Percentiles rank a stretch among this genome's conserved stretches.
Evolutionary conservation across 2,888 invertebrate species (phyloP).

Genomic region (Azorinus chamasolen): DNA sequence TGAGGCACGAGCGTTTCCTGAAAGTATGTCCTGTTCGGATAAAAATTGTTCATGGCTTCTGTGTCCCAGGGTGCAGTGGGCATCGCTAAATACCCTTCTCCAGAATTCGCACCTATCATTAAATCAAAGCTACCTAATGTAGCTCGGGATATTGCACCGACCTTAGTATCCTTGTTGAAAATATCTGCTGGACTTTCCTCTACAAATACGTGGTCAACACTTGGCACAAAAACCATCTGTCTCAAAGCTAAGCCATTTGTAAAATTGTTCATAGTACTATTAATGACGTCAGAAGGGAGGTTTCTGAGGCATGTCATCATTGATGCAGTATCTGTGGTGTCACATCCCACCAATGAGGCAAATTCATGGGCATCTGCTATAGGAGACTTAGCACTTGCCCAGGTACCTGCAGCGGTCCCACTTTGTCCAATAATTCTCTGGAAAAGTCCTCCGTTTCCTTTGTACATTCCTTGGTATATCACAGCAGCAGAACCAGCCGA

Average conservation of each 20-base stretch:
- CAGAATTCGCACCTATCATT: slow-evolving; percentile 95
- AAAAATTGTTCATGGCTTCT: slow-evolving; percentile 12
- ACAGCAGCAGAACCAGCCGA: slow-evolving; percentile 74
- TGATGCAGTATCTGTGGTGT: neutral
- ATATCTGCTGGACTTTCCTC: slow-evolving; percentile 87
- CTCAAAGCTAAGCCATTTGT: neutral
- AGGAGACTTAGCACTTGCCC: neutral
- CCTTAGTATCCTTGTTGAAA: no score
- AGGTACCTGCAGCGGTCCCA: slow-evolving; percentile 32
- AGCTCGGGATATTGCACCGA: slow-evolving; percentile 86
- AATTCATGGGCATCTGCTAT: neutral
- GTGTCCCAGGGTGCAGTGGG: neutral
- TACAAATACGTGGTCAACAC: slow-evolving; percentile 95
- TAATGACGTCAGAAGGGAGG: slow-evolving; percentile 3
- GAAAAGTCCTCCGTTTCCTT: slow-evolving; percentile 64
- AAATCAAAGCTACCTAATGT: slow-evolving; percentile 94
- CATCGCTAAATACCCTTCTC: slow-evolving; percentile 81
- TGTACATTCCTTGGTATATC: slow-evolving; percentile 73
- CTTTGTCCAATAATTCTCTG: slow-evolving; percentile 77
- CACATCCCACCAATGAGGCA: slow-evolving; percentile 18
- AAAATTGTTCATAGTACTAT: neutral
- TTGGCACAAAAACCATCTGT: slow-evolving; percentile 92
- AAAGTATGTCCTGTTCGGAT: neutral
- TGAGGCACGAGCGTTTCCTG: neutral
- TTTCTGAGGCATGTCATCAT: slow-evolving; percentile 22